Evolutionary conservation across 2,113 vertebrate species (phyloP), one percentile per base, ranked within the genome.

Genomic region (Oreochromis tanganicae): DNA sequence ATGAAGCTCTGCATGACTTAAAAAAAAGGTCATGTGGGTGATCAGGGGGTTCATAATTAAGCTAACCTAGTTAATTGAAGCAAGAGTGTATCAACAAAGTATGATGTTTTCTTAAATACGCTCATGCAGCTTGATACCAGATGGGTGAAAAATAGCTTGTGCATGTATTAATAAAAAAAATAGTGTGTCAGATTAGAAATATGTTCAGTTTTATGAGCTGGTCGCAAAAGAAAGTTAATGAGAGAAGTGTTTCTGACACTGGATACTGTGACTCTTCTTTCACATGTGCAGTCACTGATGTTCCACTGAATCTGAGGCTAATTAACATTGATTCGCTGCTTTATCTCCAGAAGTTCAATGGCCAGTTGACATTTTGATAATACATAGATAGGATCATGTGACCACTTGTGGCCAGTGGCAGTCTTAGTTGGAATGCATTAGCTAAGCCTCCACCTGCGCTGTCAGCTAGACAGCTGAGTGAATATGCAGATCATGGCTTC

Each of bases 301-400:
- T 87, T 87, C 86, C 61, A 14, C 84, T 83, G 38, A 43, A 88
- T 80, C 80, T 32, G 16, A 54, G 57, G 50, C 81, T 91, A 16
- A 84, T 95, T 92, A 93, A 93, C 86, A 92, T 92, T 68, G 92
- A 95, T 93, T 87, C n/a, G 56, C 88, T 90, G 66, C 80, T 81
- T 81, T 46, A 21, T 84, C 82, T 80, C 81, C 59, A 90, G 86
- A 83, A 89, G 84, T 89, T 93, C 73, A 5, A 85, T 85, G 84
- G 85, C 85, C 63, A 71, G 80, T 32, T 94, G 94, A 93, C 92
- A 94, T 95, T 78, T 94, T 92, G 95, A 94, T 90, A 80, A 83
- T 32, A 17, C 66, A 66, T 24, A 89, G 85, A 92, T 89, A 85
- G 83, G 83, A 91, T 90, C 88, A 38, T 84, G 75, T 73, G 71